Evolutionary conservation across 2,888 invertebrate genomes (phyloP).

Genomic region (Tinea semifulvella): DNA sequence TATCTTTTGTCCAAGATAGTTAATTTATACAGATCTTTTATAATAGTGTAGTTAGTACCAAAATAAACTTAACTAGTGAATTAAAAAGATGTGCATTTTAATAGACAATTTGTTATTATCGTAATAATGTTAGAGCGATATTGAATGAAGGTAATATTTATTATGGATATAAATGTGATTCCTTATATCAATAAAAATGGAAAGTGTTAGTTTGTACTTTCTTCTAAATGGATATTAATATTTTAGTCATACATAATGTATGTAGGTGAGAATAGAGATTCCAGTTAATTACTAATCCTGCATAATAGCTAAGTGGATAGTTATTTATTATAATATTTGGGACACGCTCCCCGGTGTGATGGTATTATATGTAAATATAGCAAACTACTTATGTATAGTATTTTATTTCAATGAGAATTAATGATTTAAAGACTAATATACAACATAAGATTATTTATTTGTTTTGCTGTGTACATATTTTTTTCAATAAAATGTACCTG

Average conservation of each 20-base stretch:
- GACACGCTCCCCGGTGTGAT: constrained; percentile 49
- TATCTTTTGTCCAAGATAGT: no score
- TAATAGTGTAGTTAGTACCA: constrained; percentile 4
- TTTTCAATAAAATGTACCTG: constrained; percentile 68
- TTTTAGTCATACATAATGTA: no score
- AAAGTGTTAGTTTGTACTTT: constrained; percentile 6
- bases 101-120: constrained; percentile 10
- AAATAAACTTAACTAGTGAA: neutral
- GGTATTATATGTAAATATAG: constrained; percentile 63
- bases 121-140: neutral
- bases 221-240: no score
- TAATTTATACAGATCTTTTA: neutral
- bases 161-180: constrained; percentile 4
- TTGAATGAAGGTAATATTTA: neutral
- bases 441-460: constrained; percentile 67
- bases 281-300: constrained; percentile 40
- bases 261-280: constrained; percentile 38
- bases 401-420: constrained; percentile 64
- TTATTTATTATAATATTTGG: constrained; percentile 56
- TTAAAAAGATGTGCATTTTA: constrained; percentile 5
- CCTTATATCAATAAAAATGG: neutral
- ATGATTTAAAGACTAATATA: constrained; percentile 68
- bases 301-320: constrained; percentile 51
- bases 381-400: constrained; percentile 64
- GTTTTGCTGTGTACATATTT: constrained; percentile 68